Evolutionary conservation across 1,140 invertebrate genomes (phyloP), one percentile per base, ranked within the genome.

Genomic region (Sitodiplosis mosellana): DNA sequence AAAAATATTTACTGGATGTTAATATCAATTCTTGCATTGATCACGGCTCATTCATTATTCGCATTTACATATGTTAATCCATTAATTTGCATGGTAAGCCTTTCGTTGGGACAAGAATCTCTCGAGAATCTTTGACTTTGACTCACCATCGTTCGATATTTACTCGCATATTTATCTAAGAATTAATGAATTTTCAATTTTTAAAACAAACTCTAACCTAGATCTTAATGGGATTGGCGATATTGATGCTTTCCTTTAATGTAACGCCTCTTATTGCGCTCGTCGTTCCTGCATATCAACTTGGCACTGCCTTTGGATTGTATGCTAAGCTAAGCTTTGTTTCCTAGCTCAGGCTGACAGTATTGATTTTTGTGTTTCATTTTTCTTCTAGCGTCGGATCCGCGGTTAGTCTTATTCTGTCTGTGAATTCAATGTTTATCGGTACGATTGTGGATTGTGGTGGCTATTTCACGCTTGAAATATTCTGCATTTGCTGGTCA

Each of bases 261-360:
- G 65, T 99, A 14, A 98, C 93, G 93, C 93, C 93, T 7, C 70
- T 98, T 57, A 88, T 97, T 21, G 78, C 92, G 2, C 68, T 94
- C 17, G 80, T 96, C 49, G 82, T 95, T 49, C 87, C 87, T 11
- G 82, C 93, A 63, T 79, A 90, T 69, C 90, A 96, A 65, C 66
- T 97, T 22, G 93, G 92, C 46, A 96, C 92, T 42, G 93, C 93
- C 18, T 98, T 95, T 73, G 94, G 94, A 69, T 83, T 96, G 87
- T 91, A 75, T 80, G 81, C 73, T 48, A 41, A 14, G 19, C n/a
- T n/a, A n/a, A n/a, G n/a, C n/a, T n/a, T 19, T 19, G 36, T 50
- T 42, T 48, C 33, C 47, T 27, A 5, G 4, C 37, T 6, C 48
- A 10, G n/a, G n/a, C 34, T 36, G 34, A n/a, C n/a, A n/a, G n/a